A percentile compares a stretch with the other conserved stretches of the same genome.
These are phyloP conservation scores for Knipowitschia caucasica DNA, from an alignment of 2,797 vertebrate genomes.

Conservation along the genomic window DNA sequence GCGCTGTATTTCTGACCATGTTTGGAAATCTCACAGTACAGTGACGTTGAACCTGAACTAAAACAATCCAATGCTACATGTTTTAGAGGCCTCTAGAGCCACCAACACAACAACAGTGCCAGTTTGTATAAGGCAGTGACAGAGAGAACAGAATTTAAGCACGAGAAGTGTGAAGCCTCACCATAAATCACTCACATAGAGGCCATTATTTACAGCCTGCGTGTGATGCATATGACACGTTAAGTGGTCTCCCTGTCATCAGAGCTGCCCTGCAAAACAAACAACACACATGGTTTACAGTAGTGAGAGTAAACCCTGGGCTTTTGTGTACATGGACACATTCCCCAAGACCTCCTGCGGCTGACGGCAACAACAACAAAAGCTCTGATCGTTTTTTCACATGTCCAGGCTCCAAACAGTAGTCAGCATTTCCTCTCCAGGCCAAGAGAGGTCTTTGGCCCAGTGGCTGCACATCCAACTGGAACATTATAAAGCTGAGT, in stretches of 20 bases:
- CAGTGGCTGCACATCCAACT: conserved; percentile 37
- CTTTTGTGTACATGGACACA: conserved; percentile 33
- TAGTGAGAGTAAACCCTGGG: neutral
- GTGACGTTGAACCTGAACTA: conserved; percentile 44
- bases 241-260: conserved; percentile 9
- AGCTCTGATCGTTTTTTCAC: conserved; percentile 68
- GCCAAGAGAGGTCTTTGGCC: conserved; percentile 39
- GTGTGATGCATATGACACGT: conserved; percentile 7
- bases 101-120: conserved; percentile 44
- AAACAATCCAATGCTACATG: conserved; percentile 38
- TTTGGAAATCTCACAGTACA: conserved; percentile 41
- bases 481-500: conserved; percentile 28
- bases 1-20: conserved; percentile 23
- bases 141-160: conserved; percentile 23
- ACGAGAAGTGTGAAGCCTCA: conserved; percentile 21
- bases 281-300: neutral
- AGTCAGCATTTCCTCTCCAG: conserved; percentile 64
- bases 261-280: conserved; percentile 7
- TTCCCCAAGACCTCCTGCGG: conserved; percentile 46
- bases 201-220: conserved; percentile 6
- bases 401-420: conserved; percentile 53
- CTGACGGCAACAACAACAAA: conserved; percentile 31
- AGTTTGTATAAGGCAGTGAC: conserved; percentile 19
- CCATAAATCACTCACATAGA: conserved; percentile 22
- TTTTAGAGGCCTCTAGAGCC: conserved; percentile 55